A percentile compares a stretch with the other conserved stretches of the same genome.
Evolutionary conservation across 2,113 vertebrate species (phyloP).

Genomic region (Oenanthe oenanthe): DNA sequence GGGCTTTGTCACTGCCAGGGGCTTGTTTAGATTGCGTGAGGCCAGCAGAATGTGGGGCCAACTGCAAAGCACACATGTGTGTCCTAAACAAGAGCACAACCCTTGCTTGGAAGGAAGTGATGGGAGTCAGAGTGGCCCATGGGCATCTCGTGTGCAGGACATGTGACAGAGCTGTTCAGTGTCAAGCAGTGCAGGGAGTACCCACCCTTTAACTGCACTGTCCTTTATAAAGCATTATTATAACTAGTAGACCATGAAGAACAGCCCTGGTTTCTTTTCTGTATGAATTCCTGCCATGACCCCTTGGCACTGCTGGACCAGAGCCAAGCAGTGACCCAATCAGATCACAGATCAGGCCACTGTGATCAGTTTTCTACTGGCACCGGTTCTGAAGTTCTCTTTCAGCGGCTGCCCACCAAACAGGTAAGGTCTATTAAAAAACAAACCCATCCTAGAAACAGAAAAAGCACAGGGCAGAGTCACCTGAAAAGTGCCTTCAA

Average conservation of each 20-base stretch:
- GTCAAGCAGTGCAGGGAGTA: background rate
- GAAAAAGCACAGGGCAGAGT: background rate
- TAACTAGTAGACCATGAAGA: background rate
- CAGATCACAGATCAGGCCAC: background rate
- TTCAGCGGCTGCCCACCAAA: background rate
- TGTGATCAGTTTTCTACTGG: background rate
- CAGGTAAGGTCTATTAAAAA: background rate
- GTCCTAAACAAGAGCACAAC: background rate
- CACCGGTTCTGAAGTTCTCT: background rate
- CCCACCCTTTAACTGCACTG: background rate
- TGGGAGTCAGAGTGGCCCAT: rapidly evolving
- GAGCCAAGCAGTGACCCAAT: background rate
- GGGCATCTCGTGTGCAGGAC: rapidly evolving
- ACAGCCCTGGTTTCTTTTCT: background rate
- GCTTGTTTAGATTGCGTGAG: background rate
- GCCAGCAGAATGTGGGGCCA: background rate
- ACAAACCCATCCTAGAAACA: background rate
- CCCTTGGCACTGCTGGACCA: background rate
- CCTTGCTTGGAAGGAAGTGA: background rate
- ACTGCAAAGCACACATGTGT: rapidly evolving
- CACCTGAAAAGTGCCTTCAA: background rate
- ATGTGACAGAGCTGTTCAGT: background rate
- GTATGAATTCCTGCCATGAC: rapidly evolving
- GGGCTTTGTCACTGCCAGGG: background rate
- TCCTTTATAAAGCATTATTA: background rate